These are phyloP conservation scores for Grapholita molesta DNA, from an alignment of 1,140 invertebrate genomes.

Conservation along the genomic window DNA sequence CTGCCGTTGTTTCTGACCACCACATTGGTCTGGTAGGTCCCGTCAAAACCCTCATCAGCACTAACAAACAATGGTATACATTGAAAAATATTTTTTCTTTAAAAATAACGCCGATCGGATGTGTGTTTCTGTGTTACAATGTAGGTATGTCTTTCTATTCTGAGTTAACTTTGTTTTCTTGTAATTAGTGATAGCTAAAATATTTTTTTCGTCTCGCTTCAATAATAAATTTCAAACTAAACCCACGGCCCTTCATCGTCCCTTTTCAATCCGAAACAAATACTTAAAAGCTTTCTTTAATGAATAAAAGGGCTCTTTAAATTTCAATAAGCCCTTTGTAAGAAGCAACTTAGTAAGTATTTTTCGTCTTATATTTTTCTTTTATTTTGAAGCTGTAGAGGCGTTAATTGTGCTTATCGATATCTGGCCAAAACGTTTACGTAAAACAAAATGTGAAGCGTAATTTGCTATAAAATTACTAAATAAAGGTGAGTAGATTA, in stretches of 20 bases:
- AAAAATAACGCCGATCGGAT: slow-evolving; percentile 1
- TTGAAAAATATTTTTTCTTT: slow-evolving; percentile 4
- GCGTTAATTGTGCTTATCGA: slow-evolving; percentile 11
- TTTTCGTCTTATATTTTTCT: slow-evolving; percentile 2
- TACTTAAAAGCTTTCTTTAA: slow-evolving; percentile 17
- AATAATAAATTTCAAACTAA: slow-evolving; percentile 10
- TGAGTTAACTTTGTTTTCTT: neutral
- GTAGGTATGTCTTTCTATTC: neutral
- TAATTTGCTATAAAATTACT: slow-evolving; percentile 27
- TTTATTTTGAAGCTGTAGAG: neutral
- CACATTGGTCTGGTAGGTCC: slow-evolving; percentile 98
- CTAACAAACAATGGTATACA: slow-evolving; percentile 77
- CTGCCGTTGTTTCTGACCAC: slow-evolving; percentile 96
- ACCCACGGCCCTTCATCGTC: slow-evolving; percentile 3
- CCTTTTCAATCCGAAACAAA: slow-evolving; percentile 15
- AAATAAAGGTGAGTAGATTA: neutral
- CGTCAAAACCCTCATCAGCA: slow-evolving; percentile 98
- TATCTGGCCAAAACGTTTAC: slow-evolving; percentile 33
- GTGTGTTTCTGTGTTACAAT: neutral
- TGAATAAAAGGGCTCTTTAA: slow-evolving; percentile 16
- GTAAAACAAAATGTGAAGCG: slow-evolving; percentile 31
- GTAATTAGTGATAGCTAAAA: neutral
- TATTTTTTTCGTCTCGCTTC: neutral
- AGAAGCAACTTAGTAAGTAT: neutral
- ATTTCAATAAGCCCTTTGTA: slow-evolving; percentile 12